These are phyloP conservation scores for Chrysomela aeneicollis DNA, from an alignment of 2,888 invertebrate species.

Conservation along the genomic window DNA sequence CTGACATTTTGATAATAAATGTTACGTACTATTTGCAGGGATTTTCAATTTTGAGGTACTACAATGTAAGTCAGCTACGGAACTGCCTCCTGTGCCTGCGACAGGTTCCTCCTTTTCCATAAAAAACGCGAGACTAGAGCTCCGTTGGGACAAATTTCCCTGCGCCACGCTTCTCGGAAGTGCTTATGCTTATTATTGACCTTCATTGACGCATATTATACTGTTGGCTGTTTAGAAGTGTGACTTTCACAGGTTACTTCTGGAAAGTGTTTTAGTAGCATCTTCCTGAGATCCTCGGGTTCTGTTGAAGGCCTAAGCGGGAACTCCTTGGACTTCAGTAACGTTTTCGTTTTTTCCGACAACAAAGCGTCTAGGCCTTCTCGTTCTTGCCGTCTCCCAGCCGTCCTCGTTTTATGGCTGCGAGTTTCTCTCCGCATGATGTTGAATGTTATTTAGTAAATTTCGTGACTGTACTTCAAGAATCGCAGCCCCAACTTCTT, in stretches of 20 bases:
- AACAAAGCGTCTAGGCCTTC: neutral
- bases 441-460: neutral
- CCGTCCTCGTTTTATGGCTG: neutral
- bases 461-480: neutral
- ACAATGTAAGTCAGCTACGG: too few relatives aligned
- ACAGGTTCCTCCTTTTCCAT: too few relatives aligned
- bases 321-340: neutral
- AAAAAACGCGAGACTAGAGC: neutral
- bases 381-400: neutral
- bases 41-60: too few relatives aligned
- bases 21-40: too few relatives aligned
- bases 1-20: too few relatives aligned
- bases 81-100: too few relatives aligned
- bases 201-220: neutral
- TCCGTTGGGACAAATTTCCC: neutral
- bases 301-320: neutral
- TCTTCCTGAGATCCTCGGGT: neutral
- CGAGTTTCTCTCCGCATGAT: neutral
- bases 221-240: neutral
- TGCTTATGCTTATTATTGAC: neutral
- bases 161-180: neutral
- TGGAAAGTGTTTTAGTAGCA: neutral
- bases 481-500: conserved; percentile 1
- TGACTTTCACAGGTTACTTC: neutral
- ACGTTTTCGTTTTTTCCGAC: neutral